Evolutionary conservation across 1,140 invertebrate species (phyloP).

Genomic region (Tetragonula clypearis): DNA sequence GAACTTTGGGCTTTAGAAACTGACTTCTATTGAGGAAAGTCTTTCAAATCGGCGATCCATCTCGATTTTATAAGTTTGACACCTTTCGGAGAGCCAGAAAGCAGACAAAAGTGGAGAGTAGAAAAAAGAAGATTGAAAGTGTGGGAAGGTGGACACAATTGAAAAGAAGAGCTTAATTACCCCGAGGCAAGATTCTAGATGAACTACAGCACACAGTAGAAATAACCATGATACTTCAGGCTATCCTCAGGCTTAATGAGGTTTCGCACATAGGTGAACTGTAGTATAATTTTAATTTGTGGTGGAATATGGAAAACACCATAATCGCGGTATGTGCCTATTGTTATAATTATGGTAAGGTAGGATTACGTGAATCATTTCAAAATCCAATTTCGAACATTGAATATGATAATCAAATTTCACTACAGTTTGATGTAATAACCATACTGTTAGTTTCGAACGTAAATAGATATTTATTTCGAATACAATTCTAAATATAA

Average conservation of each 20-base stretch:
- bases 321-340: not conserved
- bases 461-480: no score
- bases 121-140: constrained; percentile 20
- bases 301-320: not conserved
- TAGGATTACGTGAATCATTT: not conserved
- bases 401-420: no score
- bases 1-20: not conserved
- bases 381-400: not conserved
- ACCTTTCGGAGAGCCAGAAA: not conserved
- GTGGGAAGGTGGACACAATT: constrained; percentile 21
- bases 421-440: no score
- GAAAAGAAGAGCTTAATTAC: constrained; percentile 68
- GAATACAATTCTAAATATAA: no score
- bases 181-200: constrained; percentile 41
- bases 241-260: constrained; percentile 32
- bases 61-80: not conserved
- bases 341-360: not conserved
- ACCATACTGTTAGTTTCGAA: no score
- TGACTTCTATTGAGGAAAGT: not conserved
- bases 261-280: not conserved
- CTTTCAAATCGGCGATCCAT: not conserved
- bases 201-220: constrained; percentile 4
- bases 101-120: not conserved
- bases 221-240: constrained; percentile 30
- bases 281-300: not conserved